Evolutionary conservation across 2,113 vertebrate species (phyloP), one percentile per base, ranked within the genome.

Genomic region (Gallinago undulata): DNA sequence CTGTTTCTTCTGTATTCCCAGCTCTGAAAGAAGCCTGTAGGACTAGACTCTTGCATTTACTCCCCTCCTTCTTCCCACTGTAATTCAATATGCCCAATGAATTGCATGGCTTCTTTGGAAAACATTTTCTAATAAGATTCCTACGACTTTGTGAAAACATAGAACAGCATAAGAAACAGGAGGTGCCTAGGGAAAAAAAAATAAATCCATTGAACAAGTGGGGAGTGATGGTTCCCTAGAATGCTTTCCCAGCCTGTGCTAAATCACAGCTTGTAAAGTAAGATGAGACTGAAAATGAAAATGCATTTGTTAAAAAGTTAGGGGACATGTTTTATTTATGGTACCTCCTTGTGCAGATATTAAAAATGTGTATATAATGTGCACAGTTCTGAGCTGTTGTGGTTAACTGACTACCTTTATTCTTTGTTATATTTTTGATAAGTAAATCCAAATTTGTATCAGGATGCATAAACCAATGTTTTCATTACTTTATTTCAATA

Each of bases 161-260:
- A 48, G 73, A 91, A 78, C 69, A 93, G 82, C 74, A 55, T 2
- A 91, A 85, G 84, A 81, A 97, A 72, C 90, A 93, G 92, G 90
- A 94, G 79, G 89, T 85, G 79, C 70, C 89, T 94, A 41, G 69
- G 70, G 53, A 19, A 55, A 55, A 78, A 85, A 50, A 83, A 63
- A 68, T 56, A 24, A 22, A 93, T 76, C 94, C 56, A 4, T 48
- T 87, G 92, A 84, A 86, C 23, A 77, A 90, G 85, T 13, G 75
- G 60, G 75, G 95, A 91, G 48, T 68, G 94, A 80, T 85, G 80
- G 62, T 86, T 92, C 45, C 67, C 63, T 66, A 45, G 63, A 86
- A 85, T 76, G 47, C 53, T 81, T 75, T 76, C 69, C 62, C 87
- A 91, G 81, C 19, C 81, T 94, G 62, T 66, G 78, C 53, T 66